These are phyloP conservation scores for Colaptes auratus DNA, from an alignment of 2,113 vertebrate species.

Conservation along the genomic window DNA sequence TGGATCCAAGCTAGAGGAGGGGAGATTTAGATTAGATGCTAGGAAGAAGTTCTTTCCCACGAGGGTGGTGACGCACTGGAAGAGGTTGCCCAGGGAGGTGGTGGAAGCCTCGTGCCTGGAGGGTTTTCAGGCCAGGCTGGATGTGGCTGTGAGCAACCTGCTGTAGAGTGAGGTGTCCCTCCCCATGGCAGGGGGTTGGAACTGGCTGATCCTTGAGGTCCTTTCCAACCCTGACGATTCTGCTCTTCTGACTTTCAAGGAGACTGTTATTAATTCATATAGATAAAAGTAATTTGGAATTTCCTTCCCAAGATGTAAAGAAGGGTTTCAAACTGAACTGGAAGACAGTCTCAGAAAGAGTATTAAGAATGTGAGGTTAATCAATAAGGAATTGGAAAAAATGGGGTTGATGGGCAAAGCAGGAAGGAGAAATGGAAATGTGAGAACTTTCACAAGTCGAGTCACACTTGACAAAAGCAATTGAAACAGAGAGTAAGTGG, in stretches of 20 bases:
- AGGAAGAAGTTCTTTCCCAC: no score
- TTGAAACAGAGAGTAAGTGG: constrained; percentile 57
- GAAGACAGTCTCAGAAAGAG: neutral
- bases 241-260: neutral
- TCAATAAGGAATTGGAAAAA: neutral
- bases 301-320: neutral
- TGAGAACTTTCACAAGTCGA: constrained; percentile 1
- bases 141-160: no score
- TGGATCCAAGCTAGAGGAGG: no score
- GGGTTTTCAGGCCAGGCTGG: no score
- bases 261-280: neutral
- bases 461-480: neutral
- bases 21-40: no score
- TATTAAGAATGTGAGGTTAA: neutral
- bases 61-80: no score
- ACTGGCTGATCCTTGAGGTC: no score
- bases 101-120: no score
- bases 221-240: no score
- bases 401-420: neutral
- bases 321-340: neutral
- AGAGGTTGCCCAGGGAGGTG: no score
- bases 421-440: neutral
- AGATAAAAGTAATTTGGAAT: neutral
- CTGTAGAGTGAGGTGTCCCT: no score
- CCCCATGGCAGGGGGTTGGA: no score